These are phyloP conservation scores for Brachionus manjavacas DNA, from an alignment of 1,140 invertebrate species.

Conservation along the genomic window DNA sequence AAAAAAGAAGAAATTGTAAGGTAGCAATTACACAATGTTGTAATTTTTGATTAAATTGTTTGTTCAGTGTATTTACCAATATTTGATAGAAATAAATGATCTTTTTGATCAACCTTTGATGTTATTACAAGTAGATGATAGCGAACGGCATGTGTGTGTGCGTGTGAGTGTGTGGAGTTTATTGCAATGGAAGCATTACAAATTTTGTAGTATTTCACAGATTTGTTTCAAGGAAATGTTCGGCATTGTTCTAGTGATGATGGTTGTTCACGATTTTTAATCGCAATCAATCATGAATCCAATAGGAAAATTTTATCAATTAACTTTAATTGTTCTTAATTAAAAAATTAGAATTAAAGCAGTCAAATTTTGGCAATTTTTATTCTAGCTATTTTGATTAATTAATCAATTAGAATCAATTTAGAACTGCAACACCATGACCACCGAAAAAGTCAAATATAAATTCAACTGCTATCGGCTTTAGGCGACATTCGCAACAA, in stretches of 20 bases:
- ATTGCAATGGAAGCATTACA: background rate
- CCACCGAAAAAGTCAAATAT: background rate
- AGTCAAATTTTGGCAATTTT: slow-evolving; percentile 21
- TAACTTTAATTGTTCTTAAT: slow-evolving; percentile 24
- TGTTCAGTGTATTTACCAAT: too few species aligned
- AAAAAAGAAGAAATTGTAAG: too few species aligned
- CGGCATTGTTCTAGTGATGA: background rate
- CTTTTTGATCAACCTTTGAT: too few species aligned
- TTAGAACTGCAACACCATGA: background rate
- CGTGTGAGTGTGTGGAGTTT: background rate
- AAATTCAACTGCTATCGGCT: background rate
- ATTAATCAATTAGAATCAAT: slow-evolving; percentile 34
- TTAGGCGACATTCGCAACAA: background rate
- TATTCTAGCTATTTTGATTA: slow-evolving; percentile 17
- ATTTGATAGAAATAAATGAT: too few species aligned
- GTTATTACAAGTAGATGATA: too few species aligned
- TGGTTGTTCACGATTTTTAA: slow-evolving; percentile 17
- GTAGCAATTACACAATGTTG: too few species aligned
- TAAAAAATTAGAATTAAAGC: slow-evolving; percentile 33
- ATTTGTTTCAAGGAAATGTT: background rate
- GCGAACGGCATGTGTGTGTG: too few species aligned
- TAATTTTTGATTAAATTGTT: too few species aligned
- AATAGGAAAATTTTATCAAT: slow-evolving; percentile 7
- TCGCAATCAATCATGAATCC: slow-evolving; percentile 20
- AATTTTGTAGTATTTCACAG: slow-evolving; percentile 23